These are phyloP conservation scores for Strigamia transsilvanica DNA, from an alignment of 2,888 invertebrate species.

Conservation along the genomic window DNA sequence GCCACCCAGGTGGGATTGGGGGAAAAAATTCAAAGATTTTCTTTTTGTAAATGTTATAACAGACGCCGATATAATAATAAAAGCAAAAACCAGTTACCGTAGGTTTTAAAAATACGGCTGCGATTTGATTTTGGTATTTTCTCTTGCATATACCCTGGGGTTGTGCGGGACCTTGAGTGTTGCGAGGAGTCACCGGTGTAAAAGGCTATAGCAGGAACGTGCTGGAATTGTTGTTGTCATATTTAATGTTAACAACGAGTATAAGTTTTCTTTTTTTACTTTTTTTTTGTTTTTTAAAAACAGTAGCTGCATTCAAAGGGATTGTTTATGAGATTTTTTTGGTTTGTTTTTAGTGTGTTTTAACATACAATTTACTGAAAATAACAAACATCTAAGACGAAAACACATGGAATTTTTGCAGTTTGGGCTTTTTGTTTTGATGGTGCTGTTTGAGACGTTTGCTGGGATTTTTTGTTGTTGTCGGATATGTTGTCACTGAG, in stretches of 20 bases:
- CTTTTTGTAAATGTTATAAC: neutral
- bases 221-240: slow-evolving; percentile 39
- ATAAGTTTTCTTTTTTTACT: neutral
- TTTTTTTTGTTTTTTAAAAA: neutral
- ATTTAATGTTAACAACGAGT: slow-evolving; percentile 15
- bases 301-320: neutral
- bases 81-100: neutral
- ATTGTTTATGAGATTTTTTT: no score
- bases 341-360: no score
- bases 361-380: no score
- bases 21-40: slow-evolving; percentile 17
- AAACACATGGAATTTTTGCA: no score
- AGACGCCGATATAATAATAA: neutral
- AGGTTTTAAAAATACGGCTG: neutral
- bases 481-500: neutral
- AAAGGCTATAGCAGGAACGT: neutral
- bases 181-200: slow-evolving; percentile 25
- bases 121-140: slow-evolving; percentile 28
- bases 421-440: neutral
- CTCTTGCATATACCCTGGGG: slow-evolving; percentile 19
- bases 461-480: neutral
- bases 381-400: no score
- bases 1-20: slow-evolving; percentile 40
- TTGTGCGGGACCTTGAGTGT: slow-evolving; percentile 22
- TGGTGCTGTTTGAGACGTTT: neutral